Percentiles rank a stretch among this genome's conserved stretches.
These are phyloP conservation scores for Microctonus brassicae DNA, from an alignment of 2,888 invertebrate species.

Conservation along the genomic window DNA sequence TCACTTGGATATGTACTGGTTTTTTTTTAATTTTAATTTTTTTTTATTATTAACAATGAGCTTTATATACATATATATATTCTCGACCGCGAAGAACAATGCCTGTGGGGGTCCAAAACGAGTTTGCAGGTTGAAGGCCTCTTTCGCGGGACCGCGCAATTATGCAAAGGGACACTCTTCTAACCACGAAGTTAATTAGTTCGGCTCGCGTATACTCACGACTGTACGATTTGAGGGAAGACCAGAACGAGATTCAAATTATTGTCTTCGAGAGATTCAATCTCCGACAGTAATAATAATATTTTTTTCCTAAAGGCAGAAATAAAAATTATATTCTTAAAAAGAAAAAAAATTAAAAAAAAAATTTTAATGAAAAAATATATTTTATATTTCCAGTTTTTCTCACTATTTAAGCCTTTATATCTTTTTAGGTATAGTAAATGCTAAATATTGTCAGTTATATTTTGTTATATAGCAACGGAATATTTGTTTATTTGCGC, in stretches of 20 bases:
- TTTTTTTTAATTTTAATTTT: neutral
- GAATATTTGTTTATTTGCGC: too few relatives aligned
- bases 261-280: conserved; percentile 31
- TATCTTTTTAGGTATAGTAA: conserved; percentile 52
- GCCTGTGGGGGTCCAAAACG: conserved; percentile 24
- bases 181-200: conserved; percentile 52
- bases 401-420: conserved; percentile 23
- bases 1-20: too few relatives aligned
- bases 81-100: conserved; percentile 41
- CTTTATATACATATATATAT: neutral
- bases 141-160: conserved; percentile 47
- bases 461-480: conserved; percentile 27
- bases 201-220: conserved; percentile 41
- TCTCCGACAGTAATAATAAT: conserved; percentile 24
- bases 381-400: neutral
- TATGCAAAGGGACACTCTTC: conserved; percentile 49
- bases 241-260: conserved; percentile 36
- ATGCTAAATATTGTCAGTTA: conserved; percentile 57
- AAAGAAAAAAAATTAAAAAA: too few relatives aligned
- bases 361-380: too few relatives aligned
- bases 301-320: neutral
- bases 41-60: too few relatives aligned
- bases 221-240: conserved; percentile 31
- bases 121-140: conserved; percentile 27
- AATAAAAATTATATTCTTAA: too few relatives aligned